These are phyloP conservation scores for Leptinotarsa juncta DNA, from an alignment of 2,888 invertebrate species.

Conservation along the genomic window DNA sequence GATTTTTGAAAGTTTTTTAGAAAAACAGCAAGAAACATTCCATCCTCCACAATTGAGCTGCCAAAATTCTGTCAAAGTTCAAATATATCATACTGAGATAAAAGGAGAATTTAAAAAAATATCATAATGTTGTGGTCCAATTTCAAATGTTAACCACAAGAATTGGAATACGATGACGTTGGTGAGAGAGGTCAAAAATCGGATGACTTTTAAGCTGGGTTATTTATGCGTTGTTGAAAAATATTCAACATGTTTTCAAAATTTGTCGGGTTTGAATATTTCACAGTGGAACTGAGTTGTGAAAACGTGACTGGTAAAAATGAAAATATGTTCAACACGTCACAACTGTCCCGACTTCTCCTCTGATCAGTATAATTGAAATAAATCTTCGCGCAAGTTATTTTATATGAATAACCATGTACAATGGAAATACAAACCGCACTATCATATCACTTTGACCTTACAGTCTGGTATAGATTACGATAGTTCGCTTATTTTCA, in stretches of 20 bases:
- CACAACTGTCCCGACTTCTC: too few species aligned
- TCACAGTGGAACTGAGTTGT: too few species aligned
- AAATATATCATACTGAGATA: too few species aligned
- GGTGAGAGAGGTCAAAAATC: neutral
- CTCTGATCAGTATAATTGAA: neutral
- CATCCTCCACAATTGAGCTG: too few species aligned
- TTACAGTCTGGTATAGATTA: conserved; percentile 9
- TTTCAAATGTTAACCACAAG: neutral
- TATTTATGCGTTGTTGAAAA: neutral
- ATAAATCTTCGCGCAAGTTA: neutral
- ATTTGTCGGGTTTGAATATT: too few species aligned
- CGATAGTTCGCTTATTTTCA: neutral
- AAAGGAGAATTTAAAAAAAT: too few species aligned
- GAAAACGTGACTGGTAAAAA: too few species aligned
- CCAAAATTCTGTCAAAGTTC: too few species aligned
- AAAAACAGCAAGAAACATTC: too few species aligned
- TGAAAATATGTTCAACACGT: too few species aligned
- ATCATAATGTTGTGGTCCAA: neutral
- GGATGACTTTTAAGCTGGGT: neutral
- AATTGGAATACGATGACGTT: neutral
- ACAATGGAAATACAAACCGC: neutral
- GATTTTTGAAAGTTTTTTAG: too few species aligned
- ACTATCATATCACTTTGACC: neutral
- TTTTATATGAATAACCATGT: neutral
- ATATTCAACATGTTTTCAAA: too few species aligned